Base-by-base conservation (phyloP, 1,140 invertebrate genomes). In the Lordiphosa stackelbergi region DNA sequence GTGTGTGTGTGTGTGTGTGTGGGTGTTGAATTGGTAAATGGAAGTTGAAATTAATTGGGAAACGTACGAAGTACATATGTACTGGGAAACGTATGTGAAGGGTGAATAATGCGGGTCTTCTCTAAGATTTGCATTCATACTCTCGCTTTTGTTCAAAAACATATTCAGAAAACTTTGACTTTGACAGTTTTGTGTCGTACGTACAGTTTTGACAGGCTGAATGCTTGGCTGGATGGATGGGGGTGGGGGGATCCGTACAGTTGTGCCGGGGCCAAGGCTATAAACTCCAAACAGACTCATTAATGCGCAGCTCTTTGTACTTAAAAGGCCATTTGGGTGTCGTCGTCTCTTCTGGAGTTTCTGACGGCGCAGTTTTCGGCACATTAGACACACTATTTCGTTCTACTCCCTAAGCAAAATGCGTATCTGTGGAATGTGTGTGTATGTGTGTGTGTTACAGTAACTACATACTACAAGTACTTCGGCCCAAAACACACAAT, bases 401-500 rank as follows among this genome's bases (percentile, higher is more conserved):
- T 24, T 24, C 22, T 24, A 51, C 47, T 42, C 9, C 34, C 40
- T 31, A 31, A 31, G 5, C 28, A 31, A 31, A 31, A 31, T 8
- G 28, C 28, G 28, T 31, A 8, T 31, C 28, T 13, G 10, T 24
- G 22, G 22, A 24, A 37, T 22, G 43, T 16, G 22, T 11, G 7
- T 8, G 37, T 41, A 53, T 51, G 35, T 41, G 37, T 22, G 45
- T 37, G 51, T 62, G 69, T 62, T 51, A 62, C 54, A 63, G 55
- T 53, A 74, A 69, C 68, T 75, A 75, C 71, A 6, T 75, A 68
- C 75, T 71, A 68, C 71, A 66, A 68, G 54, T 48, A 24, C 34
- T 40, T n/a, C n/a, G 49, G 43, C 65, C 70, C 75, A 72, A 31
- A 31, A 3, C 3, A 31, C 28, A 83, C 75, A 81, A 81, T 81